Evolutionary conservation across 2,113 vertebrate genomes (phyloP).

Genomic region (Prietella phreatophila): DNA sequence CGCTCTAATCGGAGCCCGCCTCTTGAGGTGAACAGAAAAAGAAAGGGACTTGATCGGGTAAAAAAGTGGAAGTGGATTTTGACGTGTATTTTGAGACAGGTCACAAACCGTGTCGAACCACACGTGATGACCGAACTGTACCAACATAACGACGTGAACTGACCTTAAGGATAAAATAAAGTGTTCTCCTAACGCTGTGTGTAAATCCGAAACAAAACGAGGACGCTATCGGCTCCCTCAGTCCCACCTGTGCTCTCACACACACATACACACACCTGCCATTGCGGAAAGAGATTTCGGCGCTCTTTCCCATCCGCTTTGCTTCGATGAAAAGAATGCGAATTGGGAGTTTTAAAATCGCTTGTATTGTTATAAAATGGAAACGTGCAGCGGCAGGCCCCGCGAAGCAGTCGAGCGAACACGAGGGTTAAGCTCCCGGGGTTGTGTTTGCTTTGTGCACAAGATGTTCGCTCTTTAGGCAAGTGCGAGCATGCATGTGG

Average conservation of each 20-base stretch:
- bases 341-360: background rate
- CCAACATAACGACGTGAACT: too few relatives aligned
- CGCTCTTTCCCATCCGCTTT: background rate
- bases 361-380: background rate
- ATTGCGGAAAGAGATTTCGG: background rate
- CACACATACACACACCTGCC: background rate
- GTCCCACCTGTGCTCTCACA: background rate
- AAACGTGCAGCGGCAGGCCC: background rate
- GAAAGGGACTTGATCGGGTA: too few relatives aligned
- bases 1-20: too few relatives aligned
- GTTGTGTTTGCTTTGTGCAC: background rate
- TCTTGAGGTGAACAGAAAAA: too few relatives aligned
- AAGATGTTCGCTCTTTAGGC: background rate
- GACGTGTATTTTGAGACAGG: too few relatives aligned
- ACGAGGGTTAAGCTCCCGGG: background rate
- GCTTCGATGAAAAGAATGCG: background rate
- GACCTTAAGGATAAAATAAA: background rate
- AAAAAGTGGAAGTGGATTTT: too few relatives aligned
- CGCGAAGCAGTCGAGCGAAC: background rate
- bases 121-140: too few relatives aligned
- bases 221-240: background rate
- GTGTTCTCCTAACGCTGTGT: background rate
- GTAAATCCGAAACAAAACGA: background rate
- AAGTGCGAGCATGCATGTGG: conserved; percentile 39
- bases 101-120: too few relatives aligned